Evolutionary conservation across 2,888 invertebrate genomes (phyloP).

Genomic region (Hipparchia semele): DNA sequence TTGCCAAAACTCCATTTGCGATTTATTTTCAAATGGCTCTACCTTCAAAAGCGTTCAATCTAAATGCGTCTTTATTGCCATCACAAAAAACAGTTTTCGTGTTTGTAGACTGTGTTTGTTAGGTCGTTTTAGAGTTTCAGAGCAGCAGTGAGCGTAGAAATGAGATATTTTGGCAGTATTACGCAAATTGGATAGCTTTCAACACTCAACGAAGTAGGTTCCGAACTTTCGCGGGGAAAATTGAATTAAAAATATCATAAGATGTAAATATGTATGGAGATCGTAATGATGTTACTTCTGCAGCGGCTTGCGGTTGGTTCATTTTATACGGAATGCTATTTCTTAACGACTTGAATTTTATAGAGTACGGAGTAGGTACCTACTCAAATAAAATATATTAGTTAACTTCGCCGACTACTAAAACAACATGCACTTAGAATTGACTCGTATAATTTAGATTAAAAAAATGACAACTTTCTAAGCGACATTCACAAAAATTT

Average conservation of each 20-base stretch:
- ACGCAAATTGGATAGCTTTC: conserved; percentile 84
- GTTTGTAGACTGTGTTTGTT: conserved; percentile 41
- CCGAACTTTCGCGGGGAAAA: conserved; percentile 81
- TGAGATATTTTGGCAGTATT: conserved; percentile 84
- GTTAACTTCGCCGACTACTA: not conserved
- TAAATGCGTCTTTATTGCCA: conserved; percentile 47
- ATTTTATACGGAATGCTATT: conserved; percentile 33
- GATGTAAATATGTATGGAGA: conserved; percentile 77
- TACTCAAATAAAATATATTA: not conserved
- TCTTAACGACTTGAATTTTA: conserved; percentile 30
- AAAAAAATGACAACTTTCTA: too few relatives aligned
- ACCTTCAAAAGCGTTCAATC: conserved; percentile 39
- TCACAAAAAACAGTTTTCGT: conserved; percentile 45
- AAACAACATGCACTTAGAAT: conserved; percentile 3
- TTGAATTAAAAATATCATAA: conserved; percentile 83
- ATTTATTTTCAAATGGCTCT: conserved; percentile 53
- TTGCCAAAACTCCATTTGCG: conserved; percentile 80
- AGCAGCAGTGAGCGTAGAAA: conserved; percentile 78
- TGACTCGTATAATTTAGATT: not conserved
- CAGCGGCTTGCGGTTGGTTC: conserved; percentile 43
- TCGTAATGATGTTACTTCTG: conserved; percentile 74
- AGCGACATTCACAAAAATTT: too few relatives aligned
- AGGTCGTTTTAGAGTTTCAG: conserved; percentile 49
- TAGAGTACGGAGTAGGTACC: conserved; percentile 8
- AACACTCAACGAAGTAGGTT: conserved; percentile 83